Conservation (phyloP, 1,140 invertebrate genomes). For the Proales similis region DNA sequence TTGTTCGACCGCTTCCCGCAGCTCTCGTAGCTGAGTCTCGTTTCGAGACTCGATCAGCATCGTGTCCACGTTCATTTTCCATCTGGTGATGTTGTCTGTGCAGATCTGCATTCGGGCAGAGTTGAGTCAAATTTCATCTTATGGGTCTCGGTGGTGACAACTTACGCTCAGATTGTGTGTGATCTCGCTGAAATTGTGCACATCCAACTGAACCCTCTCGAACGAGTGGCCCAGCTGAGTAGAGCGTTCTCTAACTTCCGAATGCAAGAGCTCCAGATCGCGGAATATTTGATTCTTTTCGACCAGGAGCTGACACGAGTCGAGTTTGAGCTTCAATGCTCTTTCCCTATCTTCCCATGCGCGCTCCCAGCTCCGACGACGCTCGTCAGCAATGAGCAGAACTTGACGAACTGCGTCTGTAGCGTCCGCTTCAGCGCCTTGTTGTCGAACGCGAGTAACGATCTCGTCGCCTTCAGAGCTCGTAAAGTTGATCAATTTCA, state of each 20-base stretch:
- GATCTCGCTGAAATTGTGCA: constrained; percentile 3
- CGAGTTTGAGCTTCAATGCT: constrained; percentile 60
- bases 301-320: constrained; percentile 64
- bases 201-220: background rate
- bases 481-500: constrained; percentile 60
- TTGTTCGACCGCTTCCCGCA: constrained; percentile 58
- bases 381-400: constrained; percentile 57
- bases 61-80: constrained; percentile 15
- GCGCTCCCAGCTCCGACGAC: constrained; percentile 57
- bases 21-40: constrained; percentile 40
- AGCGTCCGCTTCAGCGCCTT: constrained; percentile 63
- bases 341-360: constrained; percentile 59
- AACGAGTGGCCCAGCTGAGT: constrained; percentile 1
- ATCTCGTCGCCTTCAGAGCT: constrained; percentile 61
- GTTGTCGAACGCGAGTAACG: constrained; percentile 60
- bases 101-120: constrained; percentile 13
- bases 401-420: constrained; percentile 65
- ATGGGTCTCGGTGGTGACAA: background rate
- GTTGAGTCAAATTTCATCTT: constrained; percentile 3
- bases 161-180: constrained; percentile 27
- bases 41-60: background rate
- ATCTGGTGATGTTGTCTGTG: constrained; percentile 36
- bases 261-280: constrained; percentile 9
- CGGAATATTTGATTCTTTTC: constrained; percentile 59
- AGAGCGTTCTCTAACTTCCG: background rate